A percentile compares a stretch with the other conserved stretches of the same genome.
Evolutionary conservation across 1,140 invertebrate genomes (phyloP).

Genomic region (Tenebrio molitor): DNA sequence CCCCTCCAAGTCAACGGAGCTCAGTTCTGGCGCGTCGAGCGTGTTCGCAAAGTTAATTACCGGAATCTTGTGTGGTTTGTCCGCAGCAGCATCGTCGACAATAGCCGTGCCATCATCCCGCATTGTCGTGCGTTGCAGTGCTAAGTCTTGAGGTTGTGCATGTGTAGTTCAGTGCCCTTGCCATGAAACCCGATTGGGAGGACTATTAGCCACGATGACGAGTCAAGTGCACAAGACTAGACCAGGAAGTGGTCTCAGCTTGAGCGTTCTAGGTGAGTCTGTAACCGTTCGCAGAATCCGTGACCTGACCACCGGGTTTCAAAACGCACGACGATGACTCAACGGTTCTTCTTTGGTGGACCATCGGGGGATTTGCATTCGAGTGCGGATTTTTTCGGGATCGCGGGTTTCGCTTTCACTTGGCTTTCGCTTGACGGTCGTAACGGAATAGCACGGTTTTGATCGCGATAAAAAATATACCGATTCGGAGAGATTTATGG

Average conservation of each 20-base stretch:
- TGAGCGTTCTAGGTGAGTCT: constrained; percentile 54
- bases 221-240: constrained; percentile 51
- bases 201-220: constrained; percentile 48
- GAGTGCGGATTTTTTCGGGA: too few species aligned
- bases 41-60: neutral
- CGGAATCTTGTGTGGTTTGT: neutral
- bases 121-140: neutral
- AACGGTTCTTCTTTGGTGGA: neutral
- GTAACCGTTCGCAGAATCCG: constrained; percentile 37
- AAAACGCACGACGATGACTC: neutral
- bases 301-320: constrained; percentile 2
- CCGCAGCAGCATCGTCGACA: neutral
- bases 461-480: too few species aligned
- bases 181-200: constrained; percentile 44
- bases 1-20: too few species aligned
- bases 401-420: neutral
- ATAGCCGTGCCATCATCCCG: too few species aligned
- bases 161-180: constrained; percentile 50
- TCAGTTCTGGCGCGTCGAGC: neutral
- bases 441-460: neutral
- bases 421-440: too few species aligned
- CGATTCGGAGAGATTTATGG: too few species aligned
- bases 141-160: constrained; percentile 1
- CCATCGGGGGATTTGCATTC: too few species aligned
- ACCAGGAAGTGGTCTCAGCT: constrained; percentile 52